Base-by-base conservation (phyloP, 2,888 invertebrate species). In the Tenthredo livida region DNA sequence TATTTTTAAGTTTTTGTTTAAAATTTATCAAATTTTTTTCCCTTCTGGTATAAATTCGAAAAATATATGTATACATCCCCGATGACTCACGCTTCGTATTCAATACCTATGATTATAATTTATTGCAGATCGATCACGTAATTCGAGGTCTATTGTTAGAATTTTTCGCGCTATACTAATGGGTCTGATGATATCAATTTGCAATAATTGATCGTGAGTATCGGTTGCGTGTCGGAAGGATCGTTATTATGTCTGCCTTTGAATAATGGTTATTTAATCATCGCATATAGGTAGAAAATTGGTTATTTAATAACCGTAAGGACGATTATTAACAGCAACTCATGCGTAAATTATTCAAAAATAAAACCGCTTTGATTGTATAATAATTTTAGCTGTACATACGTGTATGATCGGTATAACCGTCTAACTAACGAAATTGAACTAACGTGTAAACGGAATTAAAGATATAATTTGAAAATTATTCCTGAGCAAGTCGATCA, bases 101-200 rank as follows among this genome's bases (percentile, higher is more conserved):
- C 37, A 7, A 75, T 47, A 25, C 15, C 33, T 17, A 37, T n/a
- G 33, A 54, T 33, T 17, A 78, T 78, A 7, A 37, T 78, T 58
- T 61, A 58, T 78, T 58, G 58, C 58, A 15, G 21, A 80, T 80
- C 61, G 80, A 80, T 80, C 80, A 80, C 80, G 80, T 80, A 40
- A 80, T 80, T 61, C 37, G 78, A 40, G 58, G 12, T 58, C 80
- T 61, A 61, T 61, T 80, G 40, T 80, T 58, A 40, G 6, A 15
- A 40, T 21, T 80, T 80, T 58, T 61, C 21, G n/a, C 25, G 17
- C 17, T 25, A 1, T 29, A 15, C 54, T 54, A 73, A 29, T 15
- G 29, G n/a, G 17, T 15, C 47, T 77, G 75, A 77, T 77, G 75
- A 77, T 77, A 77, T 77, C 47, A 50, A 77, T 77, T 54, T 54